Conservation (phyloP, 2,797 vertebrate genomes). For the Moxostoma hubbsi region DNA sequence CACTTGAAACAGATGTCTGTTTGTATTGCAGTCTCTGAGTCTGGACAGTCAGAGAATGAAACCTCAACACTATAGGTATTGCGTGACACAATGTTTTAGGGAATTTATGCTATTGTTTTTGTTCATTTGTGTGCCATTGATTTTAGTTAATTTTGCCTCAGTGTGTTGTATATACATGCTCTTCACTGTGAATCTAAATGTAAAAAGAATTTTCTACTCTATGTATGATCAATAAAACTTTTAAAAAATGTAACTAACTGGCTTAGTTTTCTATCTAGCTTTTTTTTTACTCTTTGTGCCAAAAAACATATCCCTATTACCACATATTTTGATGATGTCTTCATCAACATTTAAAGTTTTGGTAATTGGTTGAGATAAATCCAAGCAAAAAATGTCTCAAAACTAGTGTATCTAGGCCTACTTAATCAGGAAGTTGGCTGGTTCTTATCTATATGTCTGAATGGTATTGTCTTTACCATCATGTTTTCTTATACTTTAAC, state of each 20-base stretch:
- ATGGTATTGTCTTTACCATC: not conserved
- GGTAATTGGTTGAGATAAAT: no score
- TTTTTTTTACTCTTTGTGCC: no score
- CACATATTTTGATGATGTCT: no score
- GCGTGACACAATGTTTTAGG: conserved; percentile 63
- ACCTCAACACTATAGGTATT: conserved; percentile 46
- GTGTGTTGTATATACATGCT: conserved; percentile 75
- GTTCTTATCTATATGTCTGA: not conserved
- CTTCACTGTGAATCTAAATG: conserved; percentile 65
- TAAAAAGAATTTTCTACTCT: conserved; percentile 60
- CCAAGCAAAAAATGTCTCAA: no score
- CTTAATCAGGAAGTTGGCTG: not conserved
- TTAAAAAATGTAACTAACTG: conserved; percentile 19
- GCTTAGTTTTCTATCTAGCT: no score
- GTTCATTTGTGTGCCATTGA: conserved; percentile 41
- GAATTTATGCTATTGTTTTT: conserved; percentile 61
- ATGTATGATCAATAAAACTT: conserved; percentile 73
- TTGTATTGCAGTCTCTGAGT: conserved; percentile 18
- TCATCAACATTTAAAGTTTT: no score
- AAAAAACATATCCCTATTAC: no score
- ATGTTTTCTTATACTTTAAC: not conserved
- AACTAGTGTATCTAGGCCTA: not conserved
- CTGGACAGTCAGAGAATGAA: conserved; percentile 13
- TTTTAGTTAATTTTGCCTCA: conserved; percentile 61
- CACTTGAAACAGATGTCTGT: not conserved